Conservation (phyloP, 2,888 invertebrate genomes). For the Cosmopolites sordidus region DNA sequence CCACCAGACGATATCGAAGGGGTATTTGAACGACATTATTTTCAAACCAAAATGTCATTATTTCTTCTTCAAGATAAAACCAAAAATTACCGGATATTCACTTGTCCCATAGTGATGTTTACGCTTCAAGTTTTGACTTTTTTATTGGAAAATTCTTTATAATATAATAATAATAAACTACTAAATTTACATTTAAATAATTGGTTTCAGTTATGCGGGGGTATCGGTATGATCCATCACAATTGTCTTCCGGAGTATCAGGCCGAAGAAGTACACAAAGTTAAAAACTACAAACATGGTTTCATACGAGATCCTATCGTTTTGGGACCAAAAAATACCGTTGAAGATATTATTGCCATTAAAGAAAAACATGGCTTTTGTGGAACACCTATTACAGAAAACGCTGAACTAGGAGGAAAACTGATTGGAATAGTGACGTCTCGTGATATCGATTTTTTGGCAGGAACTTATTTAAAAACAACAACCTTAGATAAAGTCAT, state of each 20-base stretch:
- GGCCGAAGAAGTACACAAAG: slow-evolving; percentile 92
- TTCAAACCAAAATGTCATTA: no score
- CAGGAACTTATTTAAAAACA: slow-evolving; percentile 59
- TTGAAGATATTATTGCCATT: slow-evolving; percentile 83
- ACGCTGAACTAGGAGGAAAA: slow-evolving; percentile 91
- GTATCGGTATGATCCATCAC: slow-evolving; percentile 96
- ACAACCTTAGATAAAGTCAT: slow-evolving; percentile 71
- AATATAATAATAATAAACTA: no score
- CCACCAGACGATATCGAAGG: no score
- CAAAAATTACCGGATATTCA: no score
- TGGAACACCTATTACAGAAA: slow-evolving; percentile 94
- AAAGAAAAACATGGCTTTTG: slow-evolving; percentile 91
- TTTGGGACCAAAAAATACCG: slow-evolving; percentile 82
- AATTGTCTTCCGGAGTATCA: slow-evolving; percentile 94
- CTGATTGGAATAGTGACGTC: slow-evolving; percentile 96
- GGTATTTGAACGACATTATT: no score
- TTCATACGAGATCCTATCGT: slow-evolving; percentile 97
- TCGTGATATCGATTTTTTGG: slow-evolving; percentile 73
- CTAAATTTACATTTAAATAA: no score
- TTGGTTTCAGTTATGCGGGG: slow-evolving; percentile 71
- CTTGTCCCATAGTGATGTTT: no score
- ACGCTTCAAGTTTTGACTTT: no score
- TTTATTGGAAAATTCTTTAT: no score
- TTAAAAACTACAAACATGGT: slow-evolving; percentile 99
- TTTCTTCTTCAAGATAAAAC: no score